Base-by-base conservation (phyloP, 2,888 invertebrate genomes). In the Syrphus vitripennis region DNA sequence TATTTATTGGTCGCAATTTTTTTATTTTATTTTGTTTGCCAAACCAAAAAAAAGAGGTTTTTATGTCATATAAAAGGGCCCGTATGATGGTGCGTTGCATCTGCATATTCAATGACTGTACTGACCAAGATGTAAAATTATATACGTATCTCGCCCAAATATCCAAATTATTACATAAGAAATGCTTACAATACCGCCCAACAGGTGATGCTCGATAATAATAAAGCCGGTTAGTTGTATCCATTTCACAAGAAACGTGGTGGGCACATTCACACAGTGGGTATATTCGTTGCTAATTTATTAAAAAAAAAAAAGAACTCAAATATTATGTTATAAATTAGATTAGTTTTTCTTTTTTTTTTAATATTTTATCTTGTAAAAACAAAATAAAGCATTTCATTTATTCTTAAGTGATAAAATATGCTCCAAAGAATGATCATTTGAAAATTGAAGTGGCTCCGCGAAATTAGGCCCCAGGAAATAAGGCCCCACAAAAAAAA, bases 151-250 rank as follows among this genome's bases (percentile, higher is more conserved):
- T 37, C 21, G 40, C 29, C 61, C 61, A 71, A 70, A 34, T 34
- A 75, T 61, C 76, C 50, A 53, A 81, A 77, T 48, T 61, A 40
- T 84, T 84, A 84, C 84, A 81, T 84, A 84, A 84, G 76, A 71
- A 80, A 19, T 42, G 50, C 59, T 34, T 40, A 26, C 59, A 37
- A 59, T 45, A 31, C 45, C 53, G 24, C 53, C 67, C 75, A 80
- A 81, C 84, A 84, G 81, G 81, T 83, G 79, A 26, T 69, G 34
- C 5, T 50, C 24, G 34, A 24, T 40, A 57, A 24, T 40, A 57
- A 14, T 21, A 71, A 80, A 76, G 84, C 83, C 80, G 80, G 83
- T 84, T 83, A 69, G 55, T 63, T 42, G 10, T 16, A 53, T 50
- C n/a, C 21, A 63, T 19, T 50, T 55, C 40, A 50, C 34, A 59